Evolutionary conservation across 2,797 vertebrate genomes (phyloP).

Genomic region (Tarsius wallacei): DNA sequence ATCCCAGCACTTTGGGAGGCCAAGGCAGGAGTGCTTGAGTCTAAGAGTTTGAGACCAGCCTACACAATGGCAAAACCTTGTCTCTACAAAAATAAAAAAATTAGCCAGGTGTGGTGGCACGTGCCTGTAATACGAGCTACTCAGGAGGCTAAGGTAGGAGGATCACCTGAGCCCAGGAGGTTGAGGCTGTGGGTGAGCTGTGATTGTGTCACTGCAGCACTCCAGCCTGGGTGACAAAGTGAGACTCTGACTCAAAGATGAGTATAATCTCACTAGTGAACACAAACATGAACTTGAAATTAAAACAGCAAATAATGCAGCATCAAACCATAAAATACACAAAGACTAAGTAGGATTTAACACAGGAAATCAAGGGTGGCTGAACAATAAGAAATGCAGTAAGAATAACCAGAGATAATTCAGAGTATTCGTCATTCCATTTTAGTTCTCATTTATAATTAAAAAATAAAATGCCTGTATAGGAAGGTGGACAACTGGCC

Average conservation of each 20-base stretch:
- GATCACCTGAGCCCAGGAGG: no score
- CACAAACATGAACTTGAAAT: not conserved
- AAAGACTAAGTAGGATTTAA: not conserved
- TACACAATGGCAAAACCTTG: no score
- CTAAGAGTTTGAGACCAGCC: no score
- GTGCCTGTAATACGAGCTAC: no score
- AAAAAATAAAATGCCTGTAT: not conserved
- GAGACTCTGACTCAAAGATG: not conserved
- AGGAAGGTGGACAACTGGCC: not conserved
- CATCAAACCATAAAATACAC: not conserved
- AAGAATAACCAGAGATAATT: not conserved
- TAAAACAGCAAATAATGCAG: not conserved
- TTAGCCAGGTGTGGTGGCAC: no score
- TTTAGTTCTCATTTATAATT: not conserved
- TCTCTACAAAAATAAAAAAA: no score
- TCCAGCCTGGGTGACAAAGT: no score
- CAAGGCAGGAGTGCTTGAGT: no score
- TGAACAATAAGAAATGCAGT: not conserved
- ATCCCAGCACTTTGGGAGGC: no score
- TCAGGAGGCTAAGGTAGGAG: no score
- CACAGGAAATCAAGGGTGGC: not conserved
- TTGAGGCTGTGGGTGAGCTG: no score
- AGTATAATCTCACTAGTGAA: not conserved
- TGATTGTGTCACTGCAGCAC: no score
- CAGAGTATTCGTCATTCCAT: not conserved